Conservation (phyloP, 2,797 vertebrate genomes). For the Squalus acanthias region DNA sequence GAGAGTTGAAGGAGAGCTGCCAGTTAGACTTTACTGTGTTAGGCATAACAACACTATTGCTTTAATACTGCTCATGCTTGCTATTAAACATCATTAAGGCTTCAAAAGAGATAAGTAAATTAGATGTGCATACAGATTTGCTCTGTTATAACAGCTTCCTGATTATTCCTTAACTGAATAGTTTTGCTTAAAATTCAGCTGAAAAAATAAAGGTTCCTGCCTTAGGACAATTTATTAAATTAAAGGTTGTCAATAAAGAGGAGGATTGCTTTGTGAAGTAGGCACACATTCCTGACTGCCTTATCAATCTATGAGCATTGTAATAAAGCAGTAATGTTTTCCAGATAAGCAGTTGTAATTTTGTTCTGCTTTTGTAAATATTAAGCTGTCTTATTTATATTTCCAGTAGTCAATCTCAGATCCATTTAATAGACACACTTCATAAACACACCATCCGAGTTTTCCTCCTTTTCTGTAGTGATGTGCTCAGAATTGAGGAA, state of each 20-base stretch:
- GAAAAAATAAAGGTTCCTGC: not conserved
- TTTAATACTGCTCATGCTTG: not conserved
- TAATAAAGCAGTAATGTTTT: not conserved
- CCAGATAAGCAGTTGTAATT: not conserved
- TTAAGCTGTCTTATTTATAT: not conserved
- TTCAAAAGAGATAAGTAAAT: not conserved
- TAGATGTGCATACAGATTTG: slow-evolving; percentile 13
- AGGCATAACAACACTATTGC: not conserved
- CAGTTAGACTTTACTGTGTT: not conserved
- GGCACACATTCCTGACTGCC: not conserved
- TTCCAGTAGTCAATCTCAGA: not conserved
- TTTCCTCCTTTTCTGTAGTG: not conserved
- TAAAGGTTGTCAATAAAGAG: not conserved
- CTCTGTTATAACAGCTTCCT: not conserved
- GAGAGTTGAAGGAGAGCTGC: not conserved
- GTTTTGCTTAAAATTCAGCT: not conserved
- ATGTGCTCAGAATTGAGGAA: not conserved
- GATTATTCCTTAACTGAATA: not conserved
- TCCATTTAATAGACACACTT: not conserved
- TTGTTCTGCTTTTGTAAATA: not conserved
- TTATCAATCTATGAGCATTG: not conserved
- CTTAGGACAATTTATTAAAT: not conserved
- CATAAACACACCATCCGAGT: not conserved
- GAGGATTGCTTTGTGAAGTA: not conserved
- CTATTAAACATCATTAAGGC: not conserved